Evolutionary conservation across 1,140 invertebrate species (phyloP).

Genomic region (Dendroctonus ponderosae): DNA sequence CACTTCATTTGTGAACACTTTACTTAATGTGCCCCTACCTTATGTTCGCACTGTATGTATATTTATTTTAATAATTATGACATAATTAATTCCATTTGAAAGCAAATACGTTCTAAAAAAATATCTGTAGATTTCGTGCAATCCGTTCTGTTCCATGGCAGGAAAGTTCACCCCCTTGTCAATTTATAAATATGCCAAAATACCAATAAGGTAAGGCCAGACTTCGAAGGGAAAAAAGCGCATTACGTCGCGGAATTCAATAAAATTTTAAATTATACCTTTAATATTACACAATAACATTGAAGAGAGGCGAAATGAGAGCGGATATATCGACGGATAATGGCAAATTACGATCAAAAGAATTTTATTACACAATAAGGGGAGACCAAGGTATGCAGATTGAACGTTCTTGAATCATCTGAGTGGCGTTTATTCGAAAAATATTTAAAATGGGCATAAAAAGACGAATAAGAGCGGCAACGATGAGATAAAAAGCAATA

Average conservation of each 20-base stretch:
- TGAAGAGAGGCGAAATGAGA: constrained; percentile 30
- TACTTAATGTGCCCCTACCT: no score
- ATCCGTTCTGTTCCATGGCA: constrained; percentile 1
- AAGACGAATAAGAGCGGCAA: background rate
- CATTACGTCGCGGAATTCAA: constrained; percentile 35
- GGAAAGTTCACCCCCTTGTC: constrained; percentile 24
- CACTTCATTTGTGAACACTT: no score
- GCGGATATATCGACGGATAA: constrained; percentile 32
- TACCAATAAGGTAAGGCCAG: constrained; percentile 33
- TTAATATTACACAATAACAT: constrained; percentile 38
- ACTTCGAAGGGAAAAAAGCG: constrained; percentile 31
- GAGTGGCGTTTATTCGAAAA: constrained; percentile 10
- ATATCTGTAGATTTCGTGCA: background rate
- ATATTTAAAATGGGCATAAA: constrained; percentile 11
- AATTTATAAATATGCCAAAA: constrained; percentile 37
- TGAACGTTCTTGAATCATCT: constrained; percentile 2
- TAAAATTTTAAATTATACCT: constrained; percentile 38
- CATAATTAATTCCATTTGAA: no score
- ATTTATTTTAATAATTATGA: no score
- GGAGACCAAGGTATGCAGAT: constrained; percentile 30
- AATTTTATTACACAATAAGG: constrained; percentile 35
- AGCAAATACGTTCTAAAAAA: no score
- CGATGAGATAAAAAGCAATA: no score
- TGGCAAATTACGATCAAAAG: constrained; percentile 37
- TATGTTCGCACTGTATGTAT: no score